Conservation (phyloP, 2,113 vertebrate species). For the Melanerpes formicivorus region DNA sequence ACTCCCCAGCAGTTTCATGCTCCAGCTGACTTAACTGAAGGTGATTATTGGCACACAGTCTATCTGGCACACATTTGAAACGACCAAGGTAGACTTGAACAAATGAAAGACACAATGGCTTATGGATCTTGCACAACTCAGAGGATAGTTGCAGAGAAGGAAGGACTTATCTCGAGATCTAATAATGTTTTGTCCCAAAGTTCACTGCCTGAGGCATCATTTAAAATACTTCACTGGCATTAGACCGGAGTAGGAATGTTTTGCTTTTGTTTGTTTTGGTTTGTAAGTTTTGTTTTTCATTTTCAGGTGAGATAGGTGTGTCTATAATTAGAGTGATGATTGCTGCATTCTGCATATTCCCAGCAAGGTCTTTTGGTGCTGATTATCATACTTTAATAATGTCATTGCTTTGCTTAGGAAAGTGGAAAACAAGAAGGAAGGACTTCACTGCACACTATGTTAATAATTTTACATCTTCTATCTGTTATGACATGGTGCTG, state of each 20-base stretch:
- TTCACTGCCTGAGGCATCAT: background rate
- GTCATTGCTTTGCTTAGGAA: constrained; percentile 15
- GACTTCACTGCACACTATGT: background rate
- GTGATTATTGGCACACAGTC: background rate
- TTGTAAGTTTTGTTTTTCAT: background rate
- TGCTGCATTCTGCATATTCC: background rate
- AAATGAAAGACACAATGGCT: constrained; percentile 14
- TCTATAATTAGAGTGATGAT: constrained; percentile 40
- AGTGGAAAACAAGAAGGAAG: background rate
- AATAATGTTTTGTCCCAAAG: background rate
- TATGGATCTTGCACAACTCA: background rate
- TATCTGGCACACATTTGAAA: background rate
- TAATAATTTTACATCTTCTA: background rate
- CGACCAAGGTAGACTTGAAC: background rate
- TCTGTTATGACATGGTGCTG: background rate
- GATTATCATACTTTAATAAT: constrained; percentile 1
- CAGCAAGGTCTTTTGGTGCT: background rate
- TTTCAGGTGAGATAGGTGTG: background rate
- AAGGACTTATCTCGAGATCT: background rate
- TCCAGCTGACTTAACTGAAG: background rate
- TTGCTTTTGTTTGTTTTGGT: background rate
- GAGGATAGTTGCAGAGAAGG: background rate
- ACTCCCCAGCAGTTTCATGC: background rate
- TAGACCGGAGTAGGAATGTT: background rate
- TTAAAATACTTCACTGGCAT: background rate